These are phyloP conservation scores for Paedocypris sp. DNA, from an alignment of 2,113 vertebrate genomes.

Conservation along the genomic window DNA sequence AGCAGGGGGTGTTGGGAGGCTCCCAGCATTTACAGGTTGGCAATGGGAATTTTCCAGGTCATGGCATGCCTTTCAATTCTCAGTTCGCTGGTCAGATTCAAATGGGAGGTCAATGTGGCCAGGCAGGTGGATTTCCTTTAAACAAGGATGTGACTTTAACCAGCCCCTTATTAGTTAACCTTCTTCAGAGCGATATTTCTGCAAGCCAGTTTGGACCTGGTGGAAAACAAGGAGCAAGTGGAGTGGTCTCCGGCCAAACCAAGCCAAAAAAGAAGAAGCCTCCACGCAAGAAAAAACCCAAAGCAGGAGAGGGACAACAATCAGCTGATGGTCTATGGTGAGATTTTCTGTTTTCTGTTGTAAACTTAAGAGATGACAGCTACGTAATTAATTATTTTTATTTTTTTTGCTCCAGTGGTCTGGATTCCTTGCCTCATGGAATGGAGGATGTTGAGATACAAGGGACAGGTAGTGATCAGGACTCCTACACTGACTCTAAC, in stretches of 20 bases:
- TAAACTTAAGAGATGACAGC: neutral
- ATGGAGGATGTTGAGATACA: slow-evolving; percentile 81
- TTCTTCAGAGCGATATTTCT: slow-evolving; percentile 94
- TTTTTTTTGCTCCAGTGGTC: slow-evolving; percentile 52
- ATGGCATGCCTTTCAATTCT: slow-evolving; percentile 73
- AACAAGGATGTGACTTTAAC: slow-evolving; percentile 96
- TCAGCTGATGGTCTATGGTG: slow-evolving; percentile 81
- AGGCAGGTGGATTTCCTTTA: slow-evolving; percentile 77
- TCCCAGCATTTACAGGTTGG: slow-evolving; percentile 87
- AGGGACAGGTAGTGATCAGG: slow-evolving; percentile 73
- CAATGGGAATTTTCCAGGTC: slow-evolving; percentile 85
- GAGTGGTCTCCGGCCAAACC: slow-evolving; percentile 62
- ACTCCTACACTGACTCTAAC: slow-evolving; percentile 71
- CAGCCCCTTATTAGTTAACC: slow-evolving; percentile 89
- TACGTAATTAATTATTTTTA: neutral
- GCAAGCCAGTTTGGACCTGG: slow-evolving; percentile 93
- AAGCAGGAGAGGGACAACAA: slow-evolving; percentile 69
- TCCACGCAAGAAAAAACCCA: slow-evolving; percentile 86
- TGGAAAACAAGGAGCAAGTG: slow-evolving; percentile 77
- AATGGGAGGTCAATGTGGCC: slow-evolving; percentile 68
- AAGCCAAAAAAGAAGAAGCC: slow-evolving; percentile 99
- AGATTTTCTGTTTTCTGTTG: slow-evolving; percentile 28
- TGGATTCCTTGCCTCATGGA: slow-evolving; percentile 67
- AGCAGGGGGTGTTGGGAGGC: slow-evolving; percentile 74
- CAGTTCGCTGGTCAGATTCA: slow-evolving; percentile 83